phyloP scores from a whole-genome alignment of 2,888 invertebrate genomes.

The Himalopsyche tibetana region DNA sequence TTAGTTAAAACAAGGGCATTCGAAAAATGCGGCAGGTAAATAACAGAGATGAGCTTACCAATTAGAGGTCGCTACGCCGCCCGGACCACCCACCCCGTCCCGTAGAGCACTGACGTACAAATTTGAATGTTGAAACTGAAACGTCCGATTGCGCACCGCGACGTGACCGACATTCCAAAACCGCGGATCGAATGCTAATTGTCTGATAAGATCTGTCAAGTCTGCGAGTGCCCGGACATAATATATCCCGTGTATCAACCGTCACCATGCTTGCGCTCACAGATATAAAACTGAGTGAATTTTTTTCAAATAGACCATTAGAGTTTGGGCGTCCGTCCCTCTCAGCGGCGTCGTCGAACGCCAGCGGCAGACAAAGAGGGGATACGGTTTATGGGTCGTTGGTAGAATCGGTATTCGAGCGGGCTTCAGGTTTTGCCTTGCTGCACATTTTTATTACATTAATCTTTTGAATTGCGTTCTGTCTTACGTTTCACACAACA shows the following conservation, averaged over 20 bases:
- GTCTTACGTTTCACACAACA: constrained; percentile 64
- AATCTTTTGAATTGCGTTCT: constrained; percentile 66
- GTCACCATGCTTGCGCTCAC: constrained; percentile 65
- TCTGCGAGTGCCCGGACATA: constrained; percentile 47
- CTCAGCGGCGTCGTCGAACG: constrained; percentile 72
- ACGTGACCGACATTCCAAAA: constrained; percentile 37
- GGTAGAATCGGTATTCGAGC: constrained; percentile 75
- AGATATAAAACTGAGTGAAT: constrained; percentile 71
- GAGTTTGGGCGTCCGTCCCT: constrained; percentile 76
- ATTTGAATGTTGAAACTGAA: constrained; percentile 39
- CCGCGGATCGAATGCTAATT: constrained; percentile 40
- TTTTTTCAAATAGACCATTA: constrained; percentile 78
- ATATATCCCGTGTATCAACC: constrained; percentile 57
- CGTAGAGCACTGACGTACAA: constrained; percentile 1
- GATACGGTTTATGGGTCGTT: constrained; percentile 78
- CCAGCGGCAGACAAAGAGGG: constrained; percentile 78
- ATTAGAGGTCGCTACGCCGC: constrained; percentile 42
- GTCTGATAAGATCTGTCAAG: constrained; percentile 54
- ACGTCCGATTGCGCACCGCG: constrained; percentile 9
- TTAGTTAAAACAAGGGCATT: constrained; percentile 42
- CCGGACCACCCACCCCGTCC: constrained; percentile 42
- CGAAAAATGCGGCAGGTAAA: constrained; percentile 37
- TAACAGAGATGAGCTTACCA: constrained; percentile 42
- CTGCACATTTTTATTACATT: constrained; percentile 66
- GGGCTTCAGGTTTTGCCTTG: constrained; percentile 65